These are phyloP conservation scores for Brevipalpus yothersi DNA, from an alignment of 1,140 invertebrate genomes.

Conservation along the genomic window DNA sequence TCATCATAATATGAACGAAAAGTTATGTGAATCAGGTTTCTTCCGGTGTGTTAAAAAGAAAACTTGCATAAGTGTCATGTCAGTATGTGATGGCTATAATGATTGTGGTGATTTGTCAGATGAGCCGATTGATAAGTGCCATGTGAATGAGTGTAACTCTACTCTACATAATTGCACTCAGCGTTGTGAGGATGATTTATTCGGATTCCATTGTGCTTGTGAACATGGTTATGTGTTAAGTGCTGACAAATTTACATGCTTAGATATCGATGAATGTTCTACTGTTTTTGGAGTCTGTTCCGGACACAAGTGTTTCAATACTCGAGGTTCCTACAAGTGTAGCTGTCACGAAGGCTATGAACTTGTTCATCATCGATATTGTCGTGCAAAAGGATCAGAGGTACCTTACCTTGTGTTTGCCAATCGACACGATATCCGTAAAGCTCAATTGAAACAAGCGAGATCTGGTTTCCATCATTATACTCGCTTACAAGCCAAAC, in stretches of 20 bases:
- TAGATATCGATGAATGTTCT: slow-evolving; percentile 78
- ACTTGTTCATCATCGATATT: slow-evolving; percentile 41
- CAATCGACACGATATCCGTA: slow-evolving; percentile 52
- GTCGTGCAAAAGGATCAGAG: slow-evolving; percentile 36
- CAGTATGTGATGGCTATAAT: slow-evolving; percentile 25
- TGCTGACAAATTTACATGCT: slow-evolving; percentile 41
- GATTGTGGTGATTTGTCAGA: slow-evolving; percentile 17
- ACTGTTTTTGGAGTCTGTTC: slow-evolving; percentile 58
- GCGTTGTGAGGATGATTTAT: slow-evolving; percentile 44
- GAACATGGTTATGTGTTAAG: slow-evolving; percentile 37
- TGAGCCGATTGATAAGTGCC: slow-evolving; percentile 17
- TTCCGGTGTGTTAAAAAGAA: not conserved
- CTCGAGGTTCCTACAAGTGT: slow-evolving; percentile 74
- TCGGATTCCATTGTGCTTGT: slow-evolving; percentile 52
- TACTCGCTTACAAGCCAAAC: not conserved
- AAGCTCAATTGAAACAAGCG: not conserved
- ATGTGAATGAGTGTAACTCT: slow-evolving; percentile 15
- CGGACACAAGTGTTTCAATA: slow-evolving; percentile 59
- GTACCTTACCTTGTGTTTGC: slow-evolving; percentile 47
- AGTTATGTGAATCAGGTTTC: not conserved
- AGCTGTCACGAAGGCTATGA: slow-evolving; percentile 70
- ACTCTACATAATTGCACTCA: slow-evolving; percentile 21
- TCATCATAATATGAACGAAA: not conserved
- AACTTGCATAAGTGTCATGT: not conserved
- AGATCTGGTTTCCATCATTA: not conserved